Evolutionary conservation across 2,888 invertebrate genomes (phyloP).

Genomic region (Neoascia interrupta): DNA sequence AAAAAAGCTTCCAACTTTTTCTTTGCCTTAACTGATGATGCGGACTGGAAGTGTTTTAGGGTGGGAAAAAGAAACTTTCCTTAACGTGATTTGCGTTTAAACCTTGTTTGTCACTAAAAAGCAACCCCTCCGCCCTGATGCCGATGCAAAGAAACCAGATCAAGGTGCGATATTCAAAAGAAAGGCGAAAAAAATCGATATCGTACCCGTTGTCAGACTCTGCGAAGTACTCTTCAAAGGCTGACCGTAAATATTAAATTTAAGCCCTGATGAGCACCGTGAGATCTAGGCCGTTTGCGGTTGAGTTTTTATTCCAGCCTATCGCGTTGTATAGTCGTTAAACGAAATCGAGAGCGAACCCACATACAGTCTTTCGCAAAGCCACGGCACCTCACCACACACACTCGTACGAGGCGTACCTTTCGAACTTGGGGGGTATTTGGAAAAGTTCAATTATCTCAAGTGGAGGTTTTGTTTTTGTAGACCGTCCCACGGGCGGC

Average conservation of each 20-base stretch:
- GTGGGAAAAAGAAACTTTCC: slow-evolving; percentile 31
- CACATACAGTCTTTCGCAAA: slow-evolving; percentile 47
- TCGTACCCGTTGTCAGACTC: slow-evolving; percentile 6
- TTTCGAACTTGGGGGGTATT: slow-evolving; percentile 25
- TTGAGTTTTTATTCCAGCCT: slow-evolving; percentile 29
- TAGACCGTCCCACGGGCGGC: neutral
- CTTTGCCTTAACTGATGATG: slow-evolving; percentile 16
- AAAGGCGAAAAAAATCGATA: slow-evolving; percentile 49
- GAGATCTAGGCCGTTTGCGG: slow-evolving; percentile 71
- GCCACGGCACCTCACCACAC: slow-evolving; percentile 1
- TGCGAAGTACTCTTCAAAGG: slow-evolving; percentile 32
- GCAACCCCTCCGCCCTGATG: slow-evolving; percentile 11
- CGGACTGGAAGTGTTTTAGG: no score
- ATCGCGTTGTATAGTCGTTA: slow-evolving; percentile 27
- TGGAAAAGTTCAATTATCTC: slow-evolving; percentile 61
- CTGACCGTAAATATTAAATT: slow-evolving; percentile 61
- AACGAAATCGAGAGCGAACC: slow-evolving; percentile 64
- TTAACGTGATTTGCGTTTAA: slow-evolving; percentile 51
- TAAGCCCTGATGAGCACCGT: slow-evolving; percentile 71
- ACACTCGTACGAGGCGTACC: neutral
- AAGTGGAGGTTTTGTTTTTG: slow-evolving; percentile 14
- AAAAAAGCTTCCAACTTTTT: slow-evolving; percentile 3
- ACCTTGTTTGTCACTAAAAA: slow-evolving; percentile 48
- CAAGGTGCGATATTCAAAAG: slow-evolving; percentile 39
- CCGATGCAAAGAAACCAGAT: slow-evolving; percentile 48